Evolutionary conservation across 2,888 invertebrate genomes (phyloP).

Genomic region (Hybos culiciformis): DNA sequence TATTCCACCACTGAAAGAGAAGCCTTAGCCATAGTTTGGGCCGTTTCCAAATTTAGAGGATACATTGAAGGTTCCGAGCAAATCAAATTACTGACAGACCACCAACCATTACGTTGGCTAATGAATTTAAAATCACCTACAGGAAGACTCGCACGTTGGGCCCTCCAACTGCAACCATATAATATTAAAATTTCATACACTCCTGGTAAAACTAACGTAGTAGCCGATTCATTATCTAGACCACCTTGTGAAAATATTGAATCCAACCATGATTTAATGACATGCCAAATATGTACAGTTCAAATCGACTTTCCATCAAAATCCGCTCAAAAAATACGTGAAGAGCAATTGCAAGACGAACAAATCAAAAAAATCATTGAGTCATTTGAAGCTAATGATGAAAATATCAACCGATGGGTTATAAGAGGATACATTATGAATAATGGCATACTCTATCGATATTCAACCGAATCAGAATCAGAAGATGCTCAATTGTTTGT

Average conservation of each 20-base stretch:
- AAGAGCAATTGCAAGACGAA: too few species aligned
- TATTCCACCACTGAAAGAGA: slow-evolving; percentile 34
- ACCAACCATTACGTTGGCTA: slow-evolving; percentile 9
- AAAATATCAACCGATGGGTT: slow-evolving; percentile 2
- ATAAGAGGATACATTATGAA: slow-evolving; percentile 1
- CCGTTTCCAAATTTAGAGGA: slow-evolving; percentile 9
- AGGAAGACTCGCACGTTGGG: slow-evolving; percentile 2
- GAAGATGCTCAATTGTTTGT: slow-evolving; percentile 11
- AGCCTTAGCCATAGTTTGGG: slow-evolving; percentile 20
- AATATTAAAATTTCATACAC: background rate
- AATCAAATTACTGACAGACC: slow-evolving; percentile 5
- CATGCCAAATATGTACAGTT: too few species aligned
- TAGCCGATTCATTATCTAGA: too few species aligned
- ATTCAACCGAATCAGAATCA: slow-evolving; percentile 6
- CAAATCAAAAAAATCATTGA: background rate
- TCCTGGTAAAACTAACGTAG: too few species aligned
- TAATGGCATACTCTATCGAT: slow-evolving; percentile 10
- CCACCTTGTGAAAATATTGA: too few species aligned
- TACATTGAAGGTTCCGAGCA: slow-evolving; percentile 8
- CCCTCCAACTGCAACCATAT: slow-evolving; percentile 2
- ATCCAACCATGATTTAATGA: too few species aligned
- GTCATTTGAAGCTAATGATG: slow-evolving; percentile 2
- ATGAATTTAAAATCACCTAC: slow-evolving; percentile 3
- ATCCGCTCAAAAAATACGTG: too few species aligned
- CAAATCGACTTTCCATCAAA: too few species aligned